phyloP scores from a whole-genome alignment of 2,888 invertebrate species.

The Macropis europaea region DNA sequence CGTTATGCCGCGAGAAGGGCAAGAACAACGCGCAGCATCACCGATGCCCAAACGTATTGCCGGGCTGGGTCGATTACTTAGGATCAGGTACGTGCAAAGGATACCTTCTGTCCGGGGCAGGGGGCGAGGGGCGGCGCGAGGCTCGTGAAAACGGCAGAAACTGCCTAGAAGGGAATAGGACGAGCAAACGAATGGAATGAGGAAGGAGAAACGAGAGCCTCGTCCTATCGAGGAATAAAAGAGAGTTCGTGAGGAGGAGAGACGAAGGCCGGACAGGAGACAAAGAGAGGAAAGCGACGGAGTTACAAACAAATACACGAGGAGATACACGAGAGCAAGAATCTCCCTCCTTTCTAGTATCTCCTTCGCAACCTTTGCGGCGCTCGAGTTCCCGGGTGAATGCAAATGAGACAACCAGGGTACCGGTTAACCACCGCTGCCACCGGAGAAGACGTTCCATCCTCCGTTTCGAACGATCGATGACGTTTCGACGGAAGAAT shows the following conservation, averaged over 20 bases:
- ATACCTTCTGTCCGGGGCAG: slow-evolving; percentile 31
- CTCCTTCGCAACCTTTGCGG: slow-evolving; percentile 50
- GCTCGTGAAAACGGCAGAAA: slow-evolving; percentile 17
- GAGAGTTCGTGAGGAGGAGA: slow-evolving; percentile 34
- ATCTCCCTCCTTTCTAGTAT: slow-evolving; percentile 42
- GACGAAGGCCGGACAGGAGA: slow-evolving; percentile 33
- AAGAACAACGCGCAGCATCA: slow-evolving; percentile 27
- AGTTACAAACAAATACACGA: slow-evolving; percentile 52
- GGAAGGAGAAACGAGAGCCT: slow-evolving; percentile 62
- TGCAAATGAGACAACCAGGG: slow-evolving; percentile 76
- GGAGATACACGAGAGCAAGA: slow-evolving; percentile 48
- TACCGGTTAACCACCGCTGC: slow-evolving; percentile 71
- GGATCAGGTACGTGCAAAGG: slow-evolving; percentile 51
- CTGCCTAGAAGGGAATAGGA: slow-evolving; percentile 28
- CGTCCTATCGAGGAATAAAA: slow-evolving; percentile 50
- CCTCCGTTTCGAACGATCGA: slow-evolving; percentile 31
- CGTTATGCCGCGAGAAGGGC: slow-evolving; percentile 50
- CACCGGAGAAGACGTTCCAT: slow-evolving; percentile 69
- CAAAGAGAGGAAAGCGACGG: slow-evolving; percentile 42
- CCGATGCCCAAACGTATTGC: slow-evolving; percentile 47
- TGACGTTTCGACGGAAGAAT: slow-evolving; percentile 29
- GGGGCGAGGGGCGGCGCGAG: not conserved
- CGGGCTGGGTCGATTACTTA: slow-evolving; percentile 57
- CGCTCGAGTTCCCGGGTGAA: slow-evolving; percentile 65
- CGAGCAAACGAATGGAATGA: slow-evolving; percentile 65